These are phyloP conservation scores for Heteromurus nitidus DNA, from an alignment of 2,888 invertebrate genomes.

Conservation along the genomic window DNA sequence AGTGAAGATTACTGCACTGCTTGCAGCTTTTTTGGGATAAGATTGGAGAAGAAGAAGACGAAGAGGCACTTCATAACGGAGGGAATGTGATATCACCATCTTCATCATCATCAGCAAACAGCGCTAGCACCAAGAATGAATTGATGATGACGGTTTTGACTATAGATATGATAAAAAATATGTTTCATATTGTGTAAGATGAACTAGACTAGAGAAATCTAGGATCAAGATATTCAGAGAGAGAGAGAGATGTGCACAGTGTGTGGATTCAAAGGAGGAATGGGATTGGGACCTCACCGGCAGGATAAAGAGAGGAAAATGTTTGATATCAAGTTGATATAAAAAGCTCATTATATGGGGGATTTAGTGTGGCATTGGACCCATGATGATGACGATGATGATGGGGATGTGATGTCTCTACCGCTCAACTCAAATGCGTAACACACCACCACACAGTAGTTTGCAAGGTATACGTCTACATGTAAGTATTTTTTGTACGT, in stretches of 20 bases:
- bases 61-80: too few species aligned
- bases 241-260: too few species aligned
- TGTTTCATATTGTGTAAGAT: too few species aligned
- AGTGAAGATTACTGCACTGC: too few species aligned
- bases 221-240: too few species aligned
- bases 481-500: slow-evolving; percentile 37
- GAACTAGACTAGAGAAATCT: too few species aligned
- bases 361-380: slow-evolving; percentile 57
- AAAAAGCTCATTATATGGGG: slow-evolving; percentile 61
- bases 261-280: too few species aligned
- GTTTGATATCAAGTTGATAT: slow-evolving; percentile 26
- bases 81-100: slow-evolving; percentile 12
- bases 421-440: too few species aligned
- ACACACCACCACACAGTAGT: slow-evolving; percentile 20
- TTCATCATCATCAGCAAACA: slow-evolving; percentile 10
- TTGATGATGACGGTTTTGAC: neutral
- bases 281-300: too few species aligned
- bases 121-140: neutral
- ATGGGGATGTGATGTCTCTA: slow-evolving; percentile 30
- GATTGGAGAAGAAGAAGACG: too few species aligned
- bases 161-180: slow-evolving; percentile 1
- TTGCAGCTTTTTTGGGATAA: too few species aligned
- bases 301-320: slow-evolving; percentile 15
- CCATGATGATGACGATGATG: slow-evolving; percentile 38
- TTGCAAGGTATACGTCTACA: neutral